Conservation (phyloP, 2,888 invertebrate genomes). For the Junonia oenone region DNA sequence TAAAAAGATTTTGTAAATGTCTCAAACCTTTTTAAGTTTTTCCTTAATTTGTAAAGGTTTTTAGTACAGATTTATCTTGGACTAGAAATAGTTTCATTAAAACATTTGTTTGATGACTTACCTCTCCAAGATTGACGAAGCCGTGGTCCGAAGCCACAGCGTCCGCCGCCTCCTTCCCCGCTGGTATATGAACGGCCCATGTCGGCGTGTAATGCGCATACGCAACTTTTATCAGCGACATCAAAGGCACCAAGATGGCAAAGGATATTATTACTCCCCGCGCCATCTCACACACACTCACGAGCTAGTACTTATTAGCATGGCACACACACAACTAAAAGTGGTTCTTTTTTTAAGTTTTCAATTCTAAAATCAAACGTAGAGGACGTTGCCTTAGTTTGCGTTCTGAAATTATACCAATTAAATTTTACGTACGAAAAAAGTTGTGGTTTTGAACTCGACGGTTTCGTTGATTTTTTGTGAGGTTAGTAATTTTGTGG, state of each 20-base stretch:
- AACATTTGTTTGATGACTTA: conserved; percentile 58
- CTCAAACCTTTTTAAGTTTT: no score
- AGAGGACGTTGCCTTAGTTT: conserved; percentile 21
- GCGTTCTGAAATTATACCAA: conserved; percentile 5
- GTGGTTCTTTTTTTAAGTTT: conserved; percentile 9
- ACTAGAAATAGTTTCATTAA: conserved; percentile 20
- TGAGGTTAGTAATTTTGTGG: background rate
- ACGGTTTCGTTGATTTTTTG: background rate
- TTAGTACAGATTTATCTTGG: background rate
- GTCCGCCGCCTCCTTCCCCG: conserved; percentile 84
- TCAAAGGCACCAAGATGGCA: conserved; percentile 55
- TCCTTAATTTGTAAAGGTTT: background rate
- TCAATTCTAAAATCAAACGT: conserved; percentile 16
- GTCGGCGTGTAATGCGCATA: conserved; percentile 85
- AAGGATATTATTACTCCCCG: conserved; percentile 50
- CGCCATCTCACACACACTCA: conserved; percentile 71
- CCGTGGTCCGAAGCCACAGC: conserved; percentile 89
- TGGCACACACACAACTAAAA: conserved; percentile 53
- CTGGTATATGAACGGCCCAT: conserved; percentile 91
- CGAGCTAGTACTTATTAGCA: conserved; percentile 74
- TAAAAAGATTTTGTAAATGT: no score
- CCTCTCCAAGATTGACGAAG: conserved; percentile 91
- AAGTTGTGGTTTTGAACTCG: background rate
- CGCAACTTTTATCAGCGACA: conserved; percentile 47
- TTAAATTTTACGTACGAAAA: background rate